Conservation (phyloP, 1,140 invertebrate species). For the Gonioctena quinquepunctata region DNA sequence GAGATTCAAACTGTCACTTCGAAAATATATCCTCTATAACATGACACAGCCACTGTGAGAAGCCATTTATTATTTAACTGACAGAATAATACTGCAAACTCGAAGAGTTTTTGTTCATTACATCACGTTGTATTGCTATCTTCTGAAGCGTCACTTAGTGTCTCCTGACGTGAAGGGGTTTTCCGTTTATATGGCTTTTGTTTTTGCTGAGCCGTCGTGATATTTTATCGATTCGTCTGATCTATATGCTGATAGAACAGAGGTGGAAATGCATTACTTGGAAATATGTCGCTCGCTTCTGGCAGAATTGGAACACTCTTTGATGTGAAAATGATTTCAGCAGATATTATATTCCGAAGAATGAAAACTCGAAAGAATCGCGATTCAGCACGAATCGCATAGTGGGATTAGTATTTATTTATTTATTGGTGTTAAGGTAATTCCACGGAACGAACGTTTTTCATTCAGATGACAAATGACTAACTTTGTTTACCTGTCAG, state of each 20-base stretch:
- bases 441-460: too few species aligned
- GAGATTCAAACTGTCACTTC: conserved; percentile 13
- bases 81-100: conserved; percentile 13
- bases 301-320: too few species aligned
- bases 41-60: not conserved
- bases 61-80: conserved; percentile 14
- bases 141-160: not conserved
- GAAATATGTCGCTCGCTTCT: too few species aligned
- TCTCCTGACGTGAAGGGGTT: not conserved
- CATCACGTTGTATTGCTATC: conserved; percentile 6
- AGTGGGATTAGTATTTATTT: too few species aligned
- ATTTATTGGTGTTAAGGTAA: too few species aligned
- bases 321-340: too few species aligned
- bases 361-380: too few species aligned
- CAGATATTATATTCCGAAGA: too few species aligned
- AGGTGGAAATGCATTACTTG: not conserved
- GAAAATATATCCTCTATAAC: conserved; percentile 10
- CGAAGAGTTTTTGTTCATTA: conserved; percentile 11
- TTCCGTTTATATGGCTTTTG: not conserved
- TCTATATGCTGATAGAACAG: not conserved
- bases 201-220: not conserved
- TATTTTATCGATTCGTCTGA: not conserved
- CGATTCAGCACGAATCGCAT: too few species aligned
- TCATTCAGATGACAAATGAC: too few species aligned
- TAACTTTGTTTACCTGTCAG: too few species aligned